Evolutionary conservation across 2,888 invertebrate species (phyloP), one percentile per base, ranked within the genome.

Genomic region (Odontocolon sp.): DNA sequence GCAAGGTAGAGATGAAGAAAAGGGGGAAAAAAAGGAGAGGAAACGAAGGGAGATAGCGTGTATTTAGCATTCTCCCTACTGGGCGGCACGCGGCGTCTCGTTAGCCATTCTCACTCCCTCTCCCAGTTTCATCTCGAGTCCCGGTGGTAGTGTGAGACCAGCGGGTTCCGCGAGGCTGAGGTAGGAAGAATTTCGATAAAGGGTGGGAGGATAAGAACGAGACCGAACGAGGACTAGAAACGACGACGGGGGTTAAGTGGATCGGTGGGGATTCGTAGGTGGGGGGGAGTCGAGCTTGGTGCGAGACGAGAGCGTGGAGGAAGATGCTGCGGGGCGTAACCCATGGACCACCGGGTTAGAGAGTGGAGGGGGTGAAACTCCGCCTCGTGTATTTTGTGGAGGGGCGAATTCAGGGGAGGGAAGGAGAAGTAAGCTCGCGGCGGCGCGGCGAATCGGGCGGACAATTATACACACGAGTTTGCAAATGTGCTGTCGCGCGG

Each of bases 391-490:
- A 16, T 52, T 23, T 38, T 14, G 31, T 47, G 59, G 66, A 33
- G 71, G 76, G 70, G 66, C 0, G 57, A 64, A 18, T 42, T 16
- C n/a, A 33, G 42, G 63, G 38, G 54, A 28, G 72, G 11, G 36
- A 18, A 23, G 14, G 18, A 8, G 33, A 21, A 2, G 31, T 33
- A 21, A 40, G 31, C 59, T 31, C 61, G 54, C 67, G 68, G 40
- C 57, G 68, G 61, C 47, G 50, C 50, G 54, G 61, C 74, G 70
- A 77, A 57, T 64, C 64, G 50, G 59, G 57, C 81, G 85, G 86
- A 85, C 87, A 87, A 87, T 88, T 88, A 87, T 88, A 87, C 85
- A 85, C 86, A 82, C 83, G 83, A 86, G 86, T 88, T 87, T 86
- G 86, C 86, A 86, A 87, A 87, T 86, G n/a, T n/a, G 84, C 84